Evolutionary conservation across 1,140 invertebrate genomes (phyloP).

Genomic region (Scaptodrosophila lebanonensis): DNA sequence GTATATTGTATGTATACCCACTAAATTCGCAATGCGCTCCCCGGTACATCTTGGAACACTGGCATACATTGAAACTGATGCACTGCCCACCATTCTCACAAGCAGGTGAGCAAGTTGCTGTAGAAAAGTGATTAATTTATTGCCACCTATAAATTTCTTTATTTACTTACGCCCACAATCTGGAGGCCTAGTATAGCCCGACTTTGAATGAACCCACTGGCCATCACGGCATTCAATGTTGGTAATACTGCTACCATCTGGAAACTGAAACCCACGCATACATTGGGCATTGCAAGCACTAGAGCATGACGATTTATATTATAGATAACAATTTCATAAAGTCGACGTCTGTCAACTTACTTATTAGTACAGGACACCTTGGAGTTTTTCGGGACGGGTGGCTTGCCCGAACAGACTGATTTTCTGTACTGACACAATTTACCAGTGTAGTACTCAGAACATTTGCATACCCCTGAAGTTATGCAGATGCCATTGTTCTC

Average conservation of each 20-base stretch:
- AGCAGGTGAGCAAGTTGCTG: constrained; percentile 84
- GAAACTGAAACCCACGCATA: constrained; percentile 80
- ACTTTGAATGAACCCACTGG: constrained; percentile 79
- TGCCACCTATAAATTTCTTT: not conserved
- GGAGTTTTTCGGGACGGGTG: constrained; percentile 82
- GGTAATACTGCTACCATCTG: constrained; percentile 81
- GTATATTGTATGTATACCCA: constrained; percentile 77
- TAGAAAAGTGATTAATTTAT: not conserved
- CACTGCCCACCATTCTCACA: constrained; percentile 88
- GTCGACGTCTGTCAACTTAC: constrained; percentile 78
- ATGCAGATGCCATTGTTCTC: constrained; percentile 88
- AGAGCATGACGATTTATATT: no score
- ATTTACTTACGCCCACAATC: constrained; percentile 81
- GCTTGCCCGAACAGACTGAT: constrained; percentile 83
- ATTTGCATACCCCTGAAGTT: constrained; percentile 84
- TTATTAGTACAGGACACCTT: constrained; percentile 81
- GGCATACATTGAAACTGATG: constrained; percentile 84
- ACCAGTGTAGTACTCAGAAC: constrained; percentile 84
- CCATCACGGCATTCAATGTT: constrained; percentile 82
- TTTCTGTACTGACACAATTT: constrained; percentile 86
- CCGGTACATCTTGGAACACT: constrained; percentile 84
- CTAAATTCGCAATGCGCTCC: constrained; percentile 88
- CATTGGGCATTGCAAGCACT: constrained; percentile 80
- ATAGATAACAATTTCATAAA: no score
- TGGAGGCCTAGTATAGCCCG: constrained; percentile 79